Conservation (phyloP, 2,113 vertebrate species). For the Vulpes lagopus region DNA sequence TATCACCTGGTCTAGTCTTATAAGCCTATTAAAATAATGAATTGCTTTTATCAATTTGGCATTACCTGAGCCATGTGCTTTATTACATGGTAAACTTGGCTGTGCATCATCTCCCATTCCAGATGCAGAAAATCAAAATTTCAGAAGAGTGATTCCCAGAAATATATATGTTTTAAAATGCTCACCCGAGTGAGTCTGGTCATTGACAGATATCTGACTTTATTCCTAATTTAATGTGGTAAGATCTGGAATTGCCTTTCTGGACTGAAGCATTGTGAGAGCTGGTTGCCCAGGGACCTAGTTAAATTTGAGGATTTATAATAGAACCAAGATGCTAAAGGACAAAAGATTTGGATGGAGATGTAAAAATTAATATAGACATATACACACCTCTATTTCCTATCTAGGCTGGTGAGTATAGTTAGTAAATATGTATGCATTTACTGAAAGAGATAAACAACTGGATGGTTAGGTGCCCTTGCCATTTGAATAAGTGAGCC, state of each 20-base stretch:
- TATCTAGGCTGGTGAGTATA: not conserved
- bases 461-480: not conserved
- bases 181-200: not conserved
- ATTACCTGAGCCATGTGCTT: not conserved
- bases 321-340: not conserved
- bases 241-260: not conserved
- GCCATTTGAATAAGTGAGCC: not conserved
- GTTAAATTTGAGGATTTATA: not conserved
- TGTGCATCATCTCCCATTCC: not conserved
- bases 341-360: not conserved
- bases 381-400: not conserved
- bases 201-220: not conserved
- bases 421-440: not conserved
- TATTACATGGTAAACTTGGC: not conserved
- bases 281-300: not conserved
- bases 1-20: accelerated
- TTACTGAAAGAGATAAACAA: not conserved
- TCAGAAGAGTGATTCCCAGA: not conserved
- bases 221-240: not conserved
- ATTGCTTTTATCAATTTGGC: not conserved
- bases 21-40: not conserved
- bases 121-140: not conserved
- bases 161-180: not conserved
- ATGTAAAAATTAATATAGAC: not conserved
- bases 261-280: not conserved